phyloP scores from a whole-genome alignment of 2,797 vertebrate species.

The Poeciliopsis gracilis region DNA sequence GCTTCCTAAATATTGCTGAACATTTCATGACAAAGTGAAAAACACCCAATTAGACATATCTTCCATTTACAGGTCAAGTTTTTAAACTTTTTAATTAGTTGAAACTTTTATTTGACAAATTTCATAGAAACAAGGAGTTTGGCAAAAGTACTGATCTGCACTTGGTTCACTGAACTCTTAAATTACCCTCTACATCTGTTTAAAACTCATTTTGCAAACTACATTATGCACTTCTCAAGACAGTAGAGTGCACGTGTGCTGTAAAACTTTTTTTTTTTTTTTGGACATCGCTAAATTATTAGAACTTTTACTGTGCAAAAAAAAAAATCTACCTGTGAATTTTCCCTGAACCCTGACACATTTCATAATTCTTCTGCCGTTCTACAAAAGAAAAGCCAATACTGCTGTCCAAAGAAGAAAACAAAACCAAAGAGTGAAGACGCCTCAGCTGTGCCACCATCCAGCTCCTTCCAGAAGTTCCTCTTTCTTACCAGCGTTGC shows the following conservation, averaged over 20 bases:
- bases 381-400: conserved; percentile 28
- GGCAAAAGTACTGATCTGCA: conserved; percentile 19
- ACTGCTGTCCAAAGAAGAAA: conserved; percentile 27
- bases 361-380: conserved; percentile 10
- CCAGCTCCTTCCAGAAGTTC: conserved; percentile 68
- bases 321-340: conserved; percentile 1
- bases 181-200: conserved; percentile 11
- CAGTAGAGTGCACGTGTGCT: conserved; percentile 7
- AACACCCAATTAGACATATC: background rate
- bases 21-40: background rate
- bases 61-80: background rate
- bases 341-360: conserved; percentile 25
- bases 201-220: conserved; percentile 26
- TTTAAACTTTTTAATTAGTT: background rate
- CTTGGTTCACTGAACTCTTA: conserved; percentile 10
- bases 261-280: background rate
- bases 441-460: conserved; percentile 49
- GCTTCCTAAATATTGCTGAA: background rate
- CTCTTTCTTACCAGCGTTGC: conserved; percentile 79
- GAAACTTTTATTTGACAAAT: conserved; percentile 8
- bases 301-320: background rate
- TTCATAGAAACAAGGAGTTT: conserved; percentile 3
- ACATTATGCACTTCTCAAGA: conserved; percentile 23
- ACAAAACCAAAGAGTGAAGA: conserved; percentile 29
- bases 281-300: background rate